Evolutionary conservation across 2,888 invertebrate species (phyloP).

Genomic region (Xestia ashworthii): DNA sequence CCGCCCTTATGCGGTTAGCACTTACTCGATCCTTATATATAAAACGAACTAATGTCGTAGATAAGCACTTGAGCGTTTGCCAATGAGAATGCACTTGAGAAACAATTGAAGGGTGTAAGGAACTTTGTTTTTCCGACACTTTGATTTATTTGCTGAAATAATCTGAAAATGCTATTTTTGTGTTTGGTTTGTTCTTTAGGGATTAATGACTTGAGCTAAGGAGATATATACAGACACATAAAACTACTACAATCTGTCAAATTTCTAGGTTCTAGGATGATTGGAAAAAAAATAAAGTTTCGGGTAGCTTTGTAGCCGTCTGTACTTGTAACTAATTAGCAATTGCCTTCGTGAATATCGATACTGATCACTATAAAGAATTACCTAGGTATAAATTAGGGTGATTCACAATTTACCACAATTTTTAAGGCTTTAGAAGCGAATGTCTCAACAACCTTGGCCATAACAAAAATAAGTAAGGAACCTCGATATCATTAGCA

Average conservation of each 20-base stretch:
- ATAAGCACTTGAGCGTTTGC: conserved; percentile 29
- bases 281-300: no score
- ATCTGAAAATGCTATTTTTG: conserved; percentile 27
- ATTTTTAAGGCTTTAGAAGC: no score
- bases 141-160: conserved; percentile 22
- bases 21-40: conserved; percentile 56
- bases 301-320: no score
- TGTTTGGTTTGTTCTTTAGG: conserved; percentile 12
- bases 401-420: not conserved
- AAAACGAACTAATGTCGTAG: conserved; percentile 29
- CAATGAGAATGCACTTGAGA: conserved; percentile 35
- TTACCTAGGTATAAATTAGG: not conserved
- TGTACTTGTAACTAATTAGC: not conserved
- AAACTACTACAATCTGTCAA: no score
- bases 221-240: not conserved
- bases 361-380: not conserved
- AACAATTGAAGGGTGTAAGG: conserved; percentile 58
- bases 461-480: no score
- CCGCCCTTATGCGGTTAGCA: conserved; percentile 28
- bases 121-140: conserved; percentile 61
- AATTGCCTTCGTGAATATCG: not conserved
- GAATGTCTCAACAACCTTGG: no score
- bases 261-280: no score
- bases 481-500: no score
- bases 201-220: conserved; percentile 7